Evolutionary conservation across 2,113 vertebrate species (phyloP).

Genomic region (Australoheros scitulus): DNA sequence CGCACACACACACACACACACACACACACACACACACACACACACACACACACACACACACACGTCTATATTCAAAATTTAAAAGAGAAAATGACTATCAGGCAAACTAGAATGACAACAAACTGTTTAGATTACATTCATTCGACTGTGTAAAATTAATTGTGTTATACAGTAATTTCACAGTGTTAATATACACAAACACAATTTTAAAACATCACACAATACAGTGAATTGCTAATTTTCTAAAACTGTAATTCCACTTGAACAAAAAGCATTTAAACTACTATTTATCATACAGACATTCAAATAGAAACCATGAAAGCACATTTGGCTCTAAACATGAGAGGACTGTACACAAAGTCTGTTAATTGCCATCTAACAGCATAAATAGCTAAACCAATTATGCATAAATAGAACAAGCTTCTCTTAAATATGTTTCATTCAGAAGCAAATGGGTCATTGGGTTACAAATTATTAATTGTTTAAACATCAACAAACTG

Average conservation of each 20-base stretch:
- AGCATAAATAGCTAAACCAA: conserved; percentile 72
- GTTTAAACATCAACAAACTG: conserved; percentile 74
- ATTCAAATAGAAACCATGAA: conserved; percentile 44
- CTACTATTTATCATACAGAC: conserved; percentile 48
- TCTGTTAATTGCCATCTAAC: conserved; percentile 72
- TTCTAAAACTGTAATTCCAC: conserved; percentile 41
- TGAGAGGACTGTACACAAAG: conserved; percentile 53
- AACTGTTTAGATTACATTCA: not conserved
- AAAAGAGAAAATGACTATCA: not conserved
- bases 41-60: too few species aligned
- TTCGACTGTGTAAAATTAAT: not conserved
- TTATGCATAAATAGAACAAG: conserved; percentile 72
- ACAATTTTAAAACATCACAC: not conserved
- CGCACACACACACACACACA: not conserved
- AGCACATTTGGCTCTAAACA: conserved; percentile 52
- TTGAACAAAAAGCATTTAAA: conserved; percentile 49
- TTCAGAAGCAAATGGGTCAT: conserved; percentile 73
- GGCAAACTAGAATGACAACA: not conserved
- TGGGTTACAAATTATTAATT: conserved; percentile 80
- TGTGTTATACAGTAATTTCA: not conserved
- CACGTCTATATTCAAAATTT: not conserved
- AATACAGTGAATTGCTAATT: conserved; percentile 4
- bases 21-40: too few species aligned
- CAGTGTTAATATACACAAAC: conserved; percentile 11
- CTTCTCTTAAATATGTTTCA: conserved; percentile 71